Evolutionary conservation across 2,888 invertebrate genomes (phyloP).

Genomic region (Stenoptilia bipunctidactyla): DNA sequence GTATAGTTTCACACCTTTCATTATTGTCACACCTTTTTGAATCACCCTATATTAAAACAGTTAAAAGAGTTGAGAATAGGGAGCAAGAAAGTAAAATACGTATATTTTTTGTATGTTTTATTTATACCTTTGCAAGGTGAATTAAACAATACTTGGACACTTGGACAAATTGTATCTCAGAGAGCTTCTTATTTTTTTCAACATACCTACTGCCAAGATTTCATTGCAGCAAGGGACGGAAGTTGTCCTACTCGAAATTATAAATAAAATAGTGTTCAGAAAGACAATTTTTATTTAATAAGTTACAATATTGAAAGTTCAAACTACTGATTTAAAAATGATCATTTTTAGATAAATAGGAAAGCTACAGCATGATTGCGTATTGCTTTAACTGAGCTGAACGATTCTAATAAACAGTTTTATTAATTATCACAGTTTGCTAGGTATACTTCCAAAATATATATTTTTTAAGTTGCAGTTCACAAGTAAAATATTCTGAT

Average conservation of each 20-base stretch:
- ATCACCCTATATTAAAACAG: too few relatives aligned
- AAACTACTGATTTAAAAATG: not conserved
- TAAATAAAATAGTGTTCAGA: not conserved
- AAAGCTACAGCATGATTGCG: conserved; percentile 61
- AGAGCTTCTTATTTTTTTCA: conserved; percentile 1
- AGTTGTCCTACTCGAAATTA: not conserved
- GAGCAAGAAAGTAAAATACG: conserved; percentile 9
- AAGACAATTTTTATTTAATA: not conserved
- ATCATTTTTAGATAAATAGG: conserved; percentile 44
- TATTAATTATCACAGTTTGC: not conserved
- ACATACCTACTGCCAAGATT: not conserved
- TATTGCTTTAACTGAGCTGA: conserved; percentile 19
- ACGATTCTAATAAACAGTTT: not conserved
- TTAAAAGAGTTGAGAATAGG: too few relatives aligned
- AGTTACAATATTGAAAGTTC: not conserved
- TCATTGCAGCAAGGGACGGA: conserved; percentile 1
- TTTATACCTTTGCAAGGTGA: conserved; percentile 63
- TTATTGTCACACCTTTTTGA: too few relatives aligned
- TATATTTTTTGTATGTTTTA: conserved; percentile 29
- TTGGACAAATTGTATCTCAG: conserved; percentile 22
- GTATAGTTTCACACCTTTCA: too few relatives aligned
- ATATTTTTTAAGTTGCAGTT: not conserved
- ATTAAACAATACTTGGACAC: conserved; percentile 50
- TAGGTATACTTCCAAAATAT: conserved; percentile 1
- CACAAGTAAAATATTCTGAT: not conserved